Evolutionary conservation across 2,797 vertebrate genomes (phyloP), one percentile per base, ranked within the genome.

Genomic region (Cirrhinus mrigala): DNA sequence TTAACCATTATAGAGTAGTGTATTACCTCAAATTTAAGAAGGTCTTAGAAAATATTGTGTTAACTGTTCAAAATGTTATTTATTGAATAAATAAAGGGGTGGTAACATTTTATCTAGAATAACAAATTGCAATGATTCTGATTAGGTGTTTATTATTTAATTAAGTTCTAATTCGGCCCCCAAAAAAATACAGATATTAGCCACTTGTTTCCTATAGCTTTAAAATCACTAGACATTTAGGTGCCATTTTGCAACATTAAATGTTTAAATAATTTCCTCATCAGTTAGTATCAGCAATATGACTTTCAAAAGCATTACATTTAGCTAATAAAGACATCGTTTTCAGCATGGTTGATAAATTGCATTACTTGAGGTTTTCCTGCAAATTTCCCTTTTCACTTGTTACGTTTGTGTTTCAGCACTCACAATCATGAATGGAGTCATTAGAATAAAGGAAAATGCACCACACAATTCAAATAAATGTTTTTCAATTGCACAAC

Each of bases 11-110:
- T 62, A 80, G 40, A 68, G 88, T 90, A 91, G 87, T 64, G 86
- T 91, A 92, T 93, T 95, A 94, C 93, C 94, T 95, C 92, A 94
- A 91, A 93, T 91, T 90, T 91, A 91, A 91, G 88, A 86, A 44
- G 93, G 95, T 96, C 95, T 96, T 96, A 88, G 89, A 37, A 56
- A 74, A 52, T 58, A 29, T 16, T 40, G 54, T 40, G 54, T 79
- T 60, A 76, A 44, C 50, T 50, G 40, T 44, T 83, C 81, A 87
- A 91, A 92, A 90, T 90, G 84, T 79, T 91, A 92, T 88, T 81
- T 74, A 85, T 73, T 79, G 29, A 46, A 68, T 44, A 68, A 48
- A 56, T 27, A 37, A 75, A 71, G 18, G 15, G 62, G 15, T 20
- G 20, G 22, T 79, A 16, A 66, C 44, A 16, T 74, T 62, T 24